These are phyloP conservation scores for Sorex maritimensis DNA, from an alignment of 2,797 vertebrate genomes.

Conservation along the genomic window DNA sequence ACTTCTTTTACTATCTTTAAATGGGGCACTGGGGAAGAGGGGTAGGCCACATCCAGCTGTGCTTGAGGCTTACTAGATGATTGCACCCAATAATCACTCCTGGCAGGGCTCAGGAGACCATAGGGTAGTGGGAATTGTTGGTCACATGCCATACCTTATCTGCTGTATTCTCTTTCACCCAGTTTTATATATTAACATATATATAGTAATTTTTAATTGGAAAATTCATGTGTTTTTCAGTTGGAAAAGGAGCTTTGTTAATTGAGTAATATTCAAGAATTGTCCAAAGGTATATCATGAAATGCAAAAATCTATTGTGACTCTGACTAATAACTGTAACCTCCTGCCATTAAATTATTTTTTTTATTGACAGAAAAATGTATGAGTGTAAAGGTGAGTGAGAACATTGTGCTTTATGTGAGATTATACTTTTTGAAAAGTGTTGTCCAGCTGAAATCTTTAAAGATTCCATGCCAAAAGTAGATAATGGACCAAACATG, in stretches of 20 bases:
- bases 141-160: no score
- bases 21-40: background rate
- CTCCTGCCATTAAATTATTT: background rate
- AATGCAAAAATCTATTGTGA: background rate
- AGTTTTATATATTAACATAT: background rate
- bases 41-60: no score
- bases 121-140: no score
- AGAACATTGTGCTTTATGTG: background rate
- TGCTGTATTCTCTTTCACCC: no score
- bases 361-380: background rate
- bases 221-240: background rate
- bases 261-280: conserved; percentile 5
- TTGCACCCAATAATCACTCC: no score
- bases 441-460: background rate
- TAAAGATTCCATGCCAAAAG: no score
- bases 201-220: background rate
- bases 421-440: background rate
- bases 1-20: background rate
- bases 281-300: background rate
- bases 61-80: no score
- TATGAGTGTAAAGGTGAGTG: background rate
- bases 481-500: no score
- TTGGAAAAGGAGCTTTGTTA: background rate
- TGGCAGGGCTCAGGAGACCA: no score
- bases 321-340: background rate